phyloP scores from a whole-genome alignment of 2,797 vertebrate genomes.

The Sebastes hubbsi region DNA sequence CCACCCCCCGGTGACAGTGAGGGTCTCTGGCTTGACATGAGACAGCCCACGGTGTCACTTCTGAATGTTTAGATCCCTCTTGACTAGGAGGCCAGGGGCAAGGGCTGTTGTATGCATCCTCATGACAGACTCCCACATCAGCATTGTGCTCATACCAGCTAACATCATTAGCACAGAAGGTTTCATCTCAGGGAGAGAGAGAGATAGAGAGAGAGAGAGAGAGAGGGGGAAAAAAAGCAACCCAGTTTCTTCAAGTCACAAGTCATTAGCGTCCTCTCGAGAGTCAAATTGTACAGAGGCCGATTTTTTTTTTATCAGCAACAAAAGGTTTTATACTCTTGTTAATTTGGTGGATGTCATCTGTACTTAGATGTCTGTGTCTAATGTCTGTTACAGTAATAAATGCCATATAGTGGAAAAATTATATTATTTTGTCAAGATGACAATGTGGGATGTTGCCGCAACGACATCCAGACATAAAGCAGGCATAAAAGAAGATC shows the following conservation, averaged over 20 bases:
- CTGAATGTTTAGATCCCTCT: conserved; percentile 81
- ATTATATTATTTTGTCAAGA: conserved; percentile 77
- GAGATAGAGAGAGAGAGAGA: conserved; percentile 52
- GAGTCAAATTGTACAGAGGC: conserved; percentile 81
- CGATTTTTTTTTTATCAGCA: conserved; percentile 72
- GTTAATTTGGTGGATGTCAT: conserved; percentile 83
- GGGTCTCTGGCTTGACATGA: conserved; percentile 81
- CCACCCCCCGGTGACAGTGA: conserved; percentile 71
- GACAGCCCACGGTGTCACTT: conserved; percentile 84
- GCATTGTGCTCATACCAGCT: conserved; percentile 81
- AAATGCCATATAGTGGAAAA: conserved; percentile 75
- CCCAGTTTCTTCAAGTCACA: conserved; percentile 83
- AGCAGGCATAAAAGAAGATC: conserved; percentile 57
- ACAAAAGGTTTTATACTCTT: conserved; percentile 79
- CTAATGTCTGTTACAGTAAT: conserved; percentile 78
- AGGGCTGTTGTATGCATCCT: conserved; percentile 77
- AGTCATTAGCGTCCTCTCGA: conserved; percentile 81
- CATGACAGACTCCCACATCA: conserved; percentile 82
- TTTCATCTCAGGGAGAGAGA: conserved; percentile 74
- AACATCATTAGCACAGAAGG: conserved; percentile 82
- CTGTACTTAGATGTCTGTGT: conserved; percentile 80
- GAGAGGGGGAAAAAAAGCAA: conserved; percentile 64
- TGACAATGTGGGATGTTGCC: conserved; percentile 70
- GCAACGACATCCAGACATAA: conserved; percentile 63
- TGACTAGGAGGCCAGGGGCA: conserved; percentile 84